Percentiles rank a stretch among this genome's conserved stretches.
These are phyloP conservation scores for Pangasius djambal DNA, from an alignment of 2,797 vertebrate species.

Conservation along the genomic window DNA sequence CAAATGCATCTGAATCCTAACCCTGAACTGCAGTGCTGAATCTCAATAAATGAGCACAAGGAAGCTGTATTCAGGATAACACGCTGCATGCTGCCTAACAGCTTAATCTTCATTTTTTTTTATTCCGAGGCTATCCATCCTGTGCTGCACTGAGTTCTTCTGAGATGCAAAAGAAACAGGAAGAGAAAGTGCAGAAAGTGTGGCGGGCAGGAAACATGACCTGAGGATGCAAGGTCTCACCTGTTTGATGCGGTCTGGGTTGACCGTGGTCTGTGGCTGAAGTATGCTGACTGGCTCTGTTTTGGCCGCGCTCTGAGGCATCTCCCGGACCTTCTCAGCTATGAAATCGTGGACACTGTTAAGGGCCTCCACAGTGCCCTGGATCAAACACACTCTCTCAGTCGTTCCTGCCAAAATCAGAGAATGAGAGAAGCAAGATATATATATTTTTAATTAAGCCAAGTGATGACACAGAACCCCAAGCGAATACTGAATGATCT, in stretches of 20 bases:
- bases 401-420: slow-evolving; percentile 81
- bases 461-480: background rate
- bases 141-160: background rate
- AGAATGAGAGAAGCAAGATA: background rate
- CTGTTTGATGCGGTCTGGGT: slow-evolving; percentile 93
- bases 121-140: background rate
- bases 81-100: background rate
- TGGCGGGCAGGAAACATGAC: background rate
- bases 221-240: slow-evolving; percentile 67
- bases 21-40: background rate
- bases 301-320: slow-evolving; percentile 91
- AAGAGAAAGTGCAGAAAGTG: slow-evolving; percentile 11
- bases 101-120: background rate
- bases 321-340: slow-evolving; percentile 92
- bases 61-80: background rate
- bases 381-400: slow-evolving; percentile 91
- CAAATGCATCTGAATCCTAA: slow-evolving; percentile 20
- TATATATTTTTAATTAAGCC: slow-evolving; percentile 11
- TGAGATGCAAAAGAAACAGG: slow-evolving; percentile 24
- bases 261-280: slow-evolving; percentile 92
- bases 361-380: slow-evolving; percentile 90
- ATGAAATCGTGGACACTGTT: slow-evolving; percentile 92
- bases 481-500: slow-evolving; percentile 6
- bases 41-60: background rate
- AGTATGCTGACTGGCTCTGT: slow-evolving; percentile 90